Evolutionary conservation across 1,140 invertebrate species (phyloP).

Genomic region (Ceratoteleas bidentatus): DNA sequence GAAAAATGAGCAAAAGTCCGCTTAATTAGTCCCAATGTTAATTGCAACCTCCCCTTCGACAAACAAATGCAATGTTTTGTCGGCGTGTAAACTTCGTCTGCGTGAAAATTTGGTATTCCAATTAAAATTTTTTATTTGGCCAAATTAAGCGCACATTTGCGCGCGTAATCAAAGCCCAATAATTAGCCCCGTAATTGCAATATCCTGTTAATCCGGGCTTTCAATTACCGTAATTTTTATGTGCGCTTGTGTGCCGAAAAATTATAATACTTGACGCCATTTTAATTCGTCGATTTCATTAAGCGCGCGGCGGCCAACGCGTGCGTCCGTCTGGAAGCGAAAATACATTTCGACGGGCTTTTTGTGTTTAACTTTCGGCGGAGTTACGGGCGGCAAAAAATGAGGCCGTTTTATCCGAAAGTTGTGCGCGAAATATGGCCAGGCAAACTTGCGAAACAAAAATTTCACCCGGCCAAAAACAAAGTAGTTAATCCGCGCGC

Average conservation of each 20-base stretch:
- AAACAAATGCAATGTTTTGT: not conserved
- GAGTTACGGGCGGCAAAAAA: constrained; percentile 29
- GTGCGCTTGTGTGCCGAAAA: not conserved
- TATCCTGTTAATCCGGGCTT: not conserved
- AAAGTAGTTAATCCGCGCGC: constrained; percentile 61
- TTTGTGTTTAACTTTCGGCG: constrained; percentile 34
- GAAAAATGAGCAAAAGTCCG: constrained; percentile 2
- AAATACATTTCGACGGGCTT: constrained; percentile 31
- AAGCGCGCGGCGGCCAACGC: no score
- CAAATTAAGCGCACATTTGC: not conserved
- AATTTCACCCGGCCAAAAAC: constrained; percentile 29
- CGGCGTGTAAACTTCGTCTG: not conserved
- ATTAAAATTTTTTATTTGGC: not conserved
- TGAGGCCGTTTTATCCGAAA: constrained; percentile 22
- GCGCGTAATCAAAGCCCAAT: not conserved
- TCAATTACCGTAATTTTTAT: not conserved
- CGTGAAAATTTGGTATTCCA: not conserved
- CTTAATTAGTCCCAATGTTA: not conserved
- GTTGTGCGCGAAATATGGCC: constrained; percentile 35
- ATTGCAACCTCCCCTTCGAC: not conserved
- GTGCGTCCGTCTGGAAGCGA: constrained; percentile 16
- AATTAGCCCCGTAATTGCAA: not conserved
- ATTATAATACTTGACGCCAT: not conserved
- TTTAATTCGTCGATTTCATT: constrained; percentile 13
- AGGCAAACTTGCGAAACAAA: constrained; percentile 47